Evolutionary conservation across 2,797 vertebrate genomes (phyloP).

Genomic region (Tapirus indicus): DNA sequence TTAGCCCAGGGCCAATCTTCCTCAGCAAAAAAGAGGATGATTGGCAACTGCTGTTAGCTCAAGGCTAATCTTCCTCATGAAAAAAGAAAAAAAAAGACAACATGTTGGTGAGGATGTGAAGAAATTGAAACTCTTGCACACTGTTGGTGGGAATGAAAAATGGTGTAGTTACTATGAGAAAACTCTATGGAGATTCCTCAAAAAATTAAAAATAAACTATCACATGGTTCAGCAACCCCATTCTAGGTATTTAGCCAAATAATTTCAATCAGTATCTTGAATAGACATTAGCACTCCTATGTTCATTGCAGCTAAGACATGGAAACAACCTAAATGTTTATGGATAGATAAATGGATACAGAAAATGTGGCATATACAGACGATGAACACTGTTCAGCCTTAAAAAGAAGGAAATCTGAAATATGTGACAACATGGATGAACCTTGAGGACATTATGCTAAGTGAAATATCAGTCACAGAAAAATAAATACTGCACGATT

Average conservation of each 20-base stretch:
- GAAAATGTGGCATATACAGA: not conserved
- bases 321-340: not conserved
- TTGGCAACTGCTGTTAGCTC: no score
- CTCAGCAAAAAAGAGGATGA: no score
- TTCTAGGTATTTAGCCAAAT: not conserved
- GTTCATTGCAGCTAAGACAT: not conserved
- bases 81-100: not conserved
- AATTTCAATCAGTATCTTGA: not conserved
- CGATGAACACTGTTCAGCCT: not conserved
- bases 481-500: not conserved
- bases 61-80: no score
- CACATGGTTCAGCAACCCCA: not conserved
- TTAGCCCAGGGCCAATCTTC: no score
- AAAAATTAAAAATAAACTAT: not conserved
- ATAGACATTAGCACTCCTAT: not conserved
- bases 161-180: not conserved
- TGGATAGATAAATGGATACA: not conserved
- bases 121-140: not conserved
- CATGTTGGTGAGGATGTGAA: not conserved
- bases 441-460: not conserved
- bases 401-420: not conserved
- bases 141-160: not conserved
- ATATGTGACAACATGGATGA: not conserved
- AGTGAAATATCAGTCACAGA: slow-evolving; percentile 19
- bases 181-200: not conserved